Conservation (phyloP, 2,797 vertebrate genomes). For the Smutsia gigantea region DNA sequence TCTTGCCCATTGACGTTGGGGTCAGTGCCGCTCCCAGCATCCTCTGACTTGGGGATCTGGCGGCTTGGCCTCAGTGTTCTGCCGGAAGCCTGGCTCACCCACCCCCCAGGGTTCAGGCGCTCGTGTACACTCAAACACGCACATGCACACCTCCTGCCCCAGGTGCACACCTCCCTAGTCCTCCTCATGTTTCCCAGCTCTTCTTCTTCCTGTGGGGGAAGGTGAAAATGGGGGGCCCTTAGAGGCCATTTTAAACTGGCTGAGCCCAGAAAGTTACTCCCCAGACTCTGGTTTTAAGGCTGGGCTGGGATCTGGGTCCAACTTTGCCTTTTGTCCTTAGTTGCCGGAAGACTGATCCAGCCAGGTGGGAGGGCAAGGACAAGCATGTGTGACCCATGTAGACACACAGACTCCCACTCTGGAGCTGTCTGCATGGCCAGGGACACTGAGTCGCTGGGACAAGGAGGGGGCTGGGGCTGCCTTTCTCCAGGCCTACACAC, state of each 20-base stretch:
- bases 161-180: background rate
- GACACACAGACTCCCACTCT: conserved; percentile 10
- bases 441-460: background rate
- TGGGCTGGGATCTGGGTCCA: background rate
- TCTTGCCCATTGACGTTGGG: background rate
- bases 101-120: accelerated
- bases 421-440: conserved; percentile 5
- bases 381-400: background rate
- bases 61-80: background rate
- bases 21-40: accelerated
- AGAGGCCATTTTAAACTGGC: background rate
- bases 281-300: background rate
- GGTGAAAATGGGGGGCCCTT: background rate
- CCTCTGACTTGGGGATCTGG: background rate
- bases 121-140: accelerated
- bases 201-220: background rate
- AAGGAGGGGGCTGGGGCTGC: background rate
- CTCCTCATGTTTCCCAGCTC: background rate
- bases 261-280: background rate
- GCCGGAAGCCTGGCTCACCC: background rate
- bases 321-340: conserved; percentile 53
- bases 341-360: conserved; percentile 67
- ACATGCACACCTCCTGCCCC: background rate
- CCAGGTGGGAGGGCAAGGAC: conserved; percentile 58
- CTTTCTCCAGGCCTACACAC: background rate